Evolutionary conservation across 2,888 invertebrate species (phyloP).

Genomic region (Rosalia funebris): DNA sequence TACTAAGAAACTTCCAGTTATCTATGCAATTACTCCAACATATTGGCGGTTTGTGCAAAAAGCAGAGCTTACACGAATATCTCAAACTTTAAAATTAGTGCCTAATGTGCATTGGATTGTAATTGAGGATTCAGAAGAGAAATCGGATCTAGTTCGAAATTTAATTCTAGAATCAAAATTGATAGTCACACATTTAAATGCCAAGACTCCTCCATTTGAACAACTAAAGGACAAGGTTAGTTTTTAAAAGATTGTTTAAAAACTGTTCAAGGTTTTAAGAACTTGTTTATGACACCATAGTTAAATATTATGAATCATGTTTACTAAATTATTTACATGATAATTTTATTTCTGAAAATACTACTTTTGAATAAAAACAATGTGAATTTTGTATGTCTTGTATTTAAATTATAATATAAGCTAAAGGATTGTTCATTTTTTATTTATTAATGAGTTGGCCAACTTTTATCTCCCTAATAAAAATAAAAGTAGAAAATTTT

Average conservation of each 20-base stretch:
- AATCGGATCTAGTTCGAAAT: slow-evolving; percentile 78
- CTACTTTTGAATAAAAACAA: no score
- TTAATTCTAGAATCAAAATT: slow-evolving; percentile 71
- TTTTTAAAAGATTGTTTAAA: slow-evolving; percentile 3
- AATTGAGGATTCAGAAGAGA: slow-evolving; percentile 83
- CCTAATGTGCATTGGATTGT: slow-evolving; percentile 94
- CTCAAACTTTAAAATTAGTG: slow-evolving; percentile 86
- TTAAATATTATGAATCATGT: not conserved
- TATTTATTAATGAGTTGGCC: no score
- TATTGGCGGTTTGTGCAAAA: slow-evolving; percentile 89
- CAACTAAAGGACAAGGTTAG: slow-evolving; percentile 71
- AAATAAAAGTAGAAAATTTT: no score
- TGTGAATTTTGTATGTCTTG: no score
- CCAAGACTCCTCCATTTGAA: slow-evolving; percentile 75
- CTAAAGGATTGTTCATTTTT: no score
- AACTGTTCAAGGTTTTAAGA: not conserved
- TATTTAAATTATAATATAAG: no score
- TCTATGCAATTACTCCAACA: slow-evolving; percentile 94
- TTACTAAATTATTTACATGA: no score
- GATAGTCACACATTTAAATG: slow-evolving; percentile 72
- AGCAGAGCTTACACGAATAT: slow-evolving; percentile 91
- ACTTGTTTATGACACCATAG: not conserved
- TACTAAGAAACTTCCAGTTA: slow-evolving; percentile 67
- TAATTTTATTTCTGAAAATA: no score
- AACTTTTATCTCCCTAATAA: no score